Conservation (phyloP, 2,888 invertebrate genomes). For the Apamea anceps region DNA sequence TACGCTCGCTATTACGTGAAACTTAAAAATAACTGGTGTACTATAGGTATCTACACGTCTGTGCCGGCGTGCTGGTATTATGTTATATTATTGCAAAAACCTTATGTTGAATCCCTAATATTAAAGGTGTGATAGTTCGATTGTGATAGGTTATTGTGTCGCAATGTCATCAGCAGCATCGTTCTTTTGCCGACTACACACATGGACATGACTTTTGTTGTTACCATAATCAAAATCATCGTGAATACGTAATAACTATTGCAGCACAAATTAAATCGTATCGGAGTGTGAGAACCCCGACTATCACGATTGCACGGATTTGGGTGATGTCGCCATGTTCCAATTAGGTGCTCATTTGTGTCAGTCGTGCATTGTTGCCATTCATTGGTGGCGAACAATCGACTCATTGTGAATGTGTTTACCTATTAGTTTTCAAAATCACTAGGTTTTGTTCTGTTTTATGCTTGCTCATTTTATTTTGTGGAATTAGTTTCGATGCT, state of each 20-base stretch:
- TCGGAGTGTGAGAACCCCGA: slow-evolving; percentile 72
- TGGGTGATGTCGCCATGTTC: slow-evolving; percentile 86
- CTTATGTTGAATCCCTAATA: not conserved
- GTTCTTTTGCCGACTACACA: slow-evolving; percentile 14
- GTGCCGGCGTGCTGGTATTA: too few species aligned
- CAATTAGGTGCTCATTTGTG: slow-evolving; percentile 89
- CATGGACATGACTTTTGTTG: slow-evolving; percentile 11
- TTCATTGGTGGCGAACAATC: slow-evolving; percentile 85
- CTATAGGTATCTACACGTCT: too few species aligned
- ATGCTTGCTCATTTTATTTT: slow-evolving; percentile 47
- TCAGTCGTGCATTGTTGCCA: slow-evolving; percentile 86
- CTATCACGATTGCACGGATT: slow-evolving; percentile 82
- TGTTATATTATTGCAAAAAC: not conserved
- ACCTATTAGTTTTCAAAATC: slow-evolving; percentile 79
- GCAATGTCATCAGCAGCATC: slow-evolving; percentile 12
- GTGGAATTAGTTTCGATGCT: slow-evolving; percentile 7
- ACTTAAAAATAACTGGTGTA: not conserved
- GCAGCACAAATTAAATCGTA: slow-evolving; percentile 69
- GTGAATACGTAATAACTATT: slow-evolving; percentile 53
- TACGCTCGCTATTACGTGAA: not conserved
- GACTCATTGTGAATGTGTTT: slow-evolving; percentile 79
- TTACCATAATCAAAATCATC: slow-evolving; percentile 44
- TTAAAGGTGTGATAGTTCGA: not conserved
- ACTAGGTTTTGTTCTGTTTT: slow-evolving; percentile 63
- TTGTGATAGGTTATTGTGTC: slow-evolving; percentile 15